A percentile compares a stretch with the other conserved stretches of the same genome.
Conservation (phyloP, 1,140 invertebrate species). For the Dreissena rostriformis region DNA sequence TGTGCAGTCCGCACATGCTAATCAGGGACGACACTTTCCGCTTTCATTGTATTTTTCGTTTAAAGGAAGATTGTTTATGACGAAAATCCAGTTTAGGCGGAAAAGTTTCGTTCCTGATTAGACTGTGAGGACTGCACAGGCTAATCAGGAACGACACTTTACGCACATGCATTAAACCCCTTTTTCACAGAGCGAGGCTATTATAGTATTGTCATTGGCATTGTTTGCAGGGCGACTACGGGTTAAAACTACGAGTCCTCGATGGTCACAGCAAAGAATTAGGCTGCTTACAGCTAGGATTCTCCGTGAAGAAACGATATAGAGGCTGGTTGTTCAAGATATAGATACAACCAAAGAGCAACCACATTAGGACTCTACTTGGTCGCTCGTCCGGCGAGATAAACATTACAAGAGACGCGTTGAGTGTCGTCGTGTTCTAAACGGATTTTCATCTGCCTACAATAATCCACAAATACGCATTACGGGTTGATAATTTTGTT, state of each 20-base stretch:
- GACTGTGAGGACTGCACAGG: too few species aligned
- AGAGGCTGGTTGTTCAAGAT: conserved; percentile 68
- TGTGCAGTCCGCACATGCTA: too few species aligned
- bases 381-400: neutral
- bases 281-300: conserved; percentile 61
- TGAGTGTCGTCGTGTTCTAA: neutral
- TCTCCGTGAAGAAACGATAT: conserved; percentile 64
- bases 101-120: too few species aligned
- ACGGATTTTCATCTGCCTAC: neutral
- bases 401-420: neutral
- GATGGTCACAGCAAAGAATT: conserved; percentile 58
- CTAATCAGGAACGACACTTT: too few species aligned
- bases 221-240: conserved; percentile 63
- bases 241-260: conserved; percentile 57
- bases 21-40: too few species aligned
- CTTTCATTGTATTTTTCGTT: too few species aligned
- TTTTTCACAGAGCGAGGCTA: too few species aligned
- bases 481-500: conserved; percentile 10
- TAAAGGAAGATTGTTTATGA: too few species aligned
- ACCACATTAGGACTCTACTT: neutral
- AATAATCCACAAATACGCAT: neutral
- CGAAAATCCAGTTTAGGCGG: too few species aligned
- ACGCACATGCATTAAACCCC: too few species aligned
- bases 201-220: too few species aligned
- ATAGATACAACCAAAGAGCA: conserved; percentile 17